These are phyloP conservation scores for Irena cyanogastra DNA, from an alignment of 2,113 vertebrate species.

Conservation along the genomic window DNA sequence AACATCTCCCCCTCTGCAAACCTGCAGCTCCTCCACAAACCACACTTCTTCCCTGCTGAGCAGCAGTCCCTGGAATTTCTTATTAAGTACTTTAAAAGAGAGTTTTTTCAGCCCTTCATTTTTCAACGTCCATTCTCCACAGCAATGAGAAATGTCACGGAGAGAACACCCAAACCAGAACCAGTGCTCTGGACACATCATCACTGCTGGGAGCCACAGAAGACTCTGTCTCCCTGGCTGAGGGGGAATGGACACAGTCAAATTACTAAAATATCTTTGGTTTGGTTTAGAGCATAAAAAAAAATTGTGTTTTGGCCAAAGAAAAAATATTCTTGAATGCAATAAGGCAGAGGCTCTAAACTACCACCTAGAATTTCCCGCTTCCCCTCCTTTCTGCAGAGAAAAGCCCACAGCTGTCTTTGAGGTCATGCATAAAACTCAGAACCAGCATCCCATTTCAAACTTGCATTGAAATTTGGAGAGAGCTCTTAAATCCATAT, in stretches of 20 bases:
- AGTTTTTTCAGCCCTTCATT: not conserved
- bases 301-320: not conserved
- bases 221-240: not conserved
- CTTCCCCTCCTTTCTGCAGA: not conserved
- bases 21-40: not conserved
- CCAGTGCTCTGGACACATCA: not conserved
- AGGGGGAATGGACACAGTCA: not conserved
- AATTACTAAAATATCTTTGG: not conserved
- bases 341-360: not conserved
- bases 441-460: not conserved
- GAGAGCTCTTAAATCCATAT: not conserved
- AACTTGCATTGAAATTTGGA: not conserved
- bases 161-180: not conserved
- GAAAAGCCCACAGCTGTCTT: not conserved
- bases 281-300: not conserved
- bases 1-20: not conserved
- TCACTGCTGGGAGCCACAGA: not conserved
- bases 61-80: not conserved
- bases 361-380: not conserved
- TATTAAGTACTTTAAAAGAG: not conserved
- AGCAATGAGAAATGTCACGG: not conserved
- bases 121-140: not conserved
- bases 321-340: not conserved
- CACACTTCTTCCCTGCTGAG: not conserved
- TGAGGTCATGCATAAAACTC: not conserved